These are phyloP conservation scores for Neodon shergylaensis DNA, from an alignment of 2,113 vertebrate species.

Conservation along the genomic window DNA sequence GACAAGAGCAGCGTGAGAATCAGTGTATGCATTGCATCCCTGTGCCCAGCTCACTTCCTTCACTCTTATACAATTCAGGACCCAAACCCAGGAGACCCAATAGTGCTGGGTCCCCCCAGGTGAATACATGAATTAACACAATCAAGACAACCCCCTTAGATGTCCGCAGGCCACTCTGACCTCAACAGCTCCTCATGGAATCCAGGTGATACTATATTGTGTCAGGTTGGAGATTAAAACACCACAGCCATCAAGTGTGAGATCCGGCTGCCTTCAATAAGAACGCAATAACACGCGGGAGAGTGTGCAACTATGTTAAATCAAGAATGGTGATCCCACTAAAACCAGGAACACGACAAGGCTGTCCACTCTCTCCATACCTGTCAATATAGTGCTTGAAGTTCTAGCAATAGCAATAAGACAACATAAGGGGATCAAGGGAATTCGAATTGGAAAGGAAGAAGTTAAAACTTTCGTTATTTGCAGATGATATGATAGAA, in stretches of 20 bases:
- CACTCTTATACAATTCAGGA: not conserved
- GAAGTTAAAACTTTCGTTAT: no score
- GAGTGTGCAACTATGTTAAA: not conserved
- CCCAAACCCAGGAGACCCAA: no score
- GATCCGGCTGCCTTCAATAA: not conserved
- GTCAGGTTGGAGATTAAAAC: not conserved
- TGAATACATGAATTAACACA: not conserved
- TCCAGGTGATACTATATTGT: not conserved
- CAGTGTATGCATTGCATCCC: not conserved
- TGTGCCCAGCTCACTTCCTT: not conserved
- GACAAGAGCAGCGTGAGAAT: not conserved
- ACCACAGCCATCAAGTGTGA: not conserved
- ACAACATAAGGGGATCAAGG: no score
- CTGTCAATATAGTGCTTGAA: no score
- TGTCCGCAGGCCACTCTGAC: not conserved
- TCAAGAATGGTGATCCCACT: no score
- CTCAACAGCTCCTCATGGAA: not conserved
- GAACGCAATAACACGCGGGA: not conserved
- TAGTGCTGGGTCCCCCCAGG: no score
- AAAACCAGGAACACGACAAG: no score
- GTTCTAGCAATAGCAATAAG: no score
- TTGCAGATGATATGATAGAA: no score
- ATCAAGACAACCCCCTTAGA: not conserved
- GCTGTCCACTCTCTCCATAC: no score
- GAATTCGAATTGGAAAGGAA: no score